Conservation (phyloP, 1,140 invertebrate genomes). For the Tribolium castaneum region DNA sequence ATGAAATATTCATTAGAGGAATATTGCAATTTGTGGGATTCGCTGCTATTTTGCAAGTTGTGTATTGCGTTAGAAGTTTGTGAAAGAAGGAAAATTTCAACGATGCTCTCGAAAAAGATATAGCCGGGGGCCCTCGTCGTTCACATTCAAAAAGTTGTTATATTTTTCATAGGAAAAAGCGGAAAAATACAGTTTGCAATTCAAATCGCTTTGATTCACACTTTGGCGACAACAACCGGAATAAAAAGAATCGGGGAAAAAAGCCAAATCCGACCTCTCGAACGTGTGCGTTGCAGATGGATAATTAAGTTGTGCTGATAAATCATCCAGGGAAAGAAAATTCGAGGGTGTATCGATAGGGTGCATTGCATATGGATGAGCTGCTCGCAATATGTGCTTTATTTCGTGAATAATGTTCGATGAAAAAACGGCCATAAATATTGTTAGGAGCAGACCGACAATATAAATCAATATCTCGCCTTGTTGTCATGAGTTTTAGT, state of each 20-base stretch:
- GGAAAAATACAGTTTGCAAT: conserved; percentile 38
- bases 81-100: background rate
- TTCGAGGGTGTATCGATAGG: conserved; percentile 20
- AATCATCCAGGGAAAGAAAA: conserved; percentile 11
- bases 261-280: background rate
- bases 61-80: conserved; percentile 35
- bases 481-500: conserved; percentile 45
- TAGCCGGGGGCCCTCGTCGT: conserved; percentile 21
- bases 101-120: background rate
- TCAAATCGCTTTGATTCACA: conserved; percentile 39
- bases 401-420: conserved; percentile 47
- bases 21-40: conserved; percentile 15
- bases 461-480: conserved; percentile 53
- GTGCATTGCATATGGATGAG: conserved; percentile 48
- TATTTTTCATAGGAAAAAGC: conserved; percentile 35
- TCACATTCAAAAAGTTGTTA: conserved; percentile 35
- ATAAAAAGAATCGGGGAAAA: background rate
- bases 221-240: background rate
- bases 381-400: conserved; percentile 44
- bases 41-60: conserved; percentile 25
- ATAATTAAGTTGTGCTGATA: conserved; percentile 24
- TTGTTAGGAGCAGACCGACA: conserved; percentile 36
- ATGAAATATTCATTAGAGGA: conserved; percentile 26
- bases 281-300: background rate
- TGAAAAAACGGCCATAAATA: conserved; percentile 49